Conservation (phyloP, 2,113 vertebrate species). For the Scomber scombrus region DNA sequence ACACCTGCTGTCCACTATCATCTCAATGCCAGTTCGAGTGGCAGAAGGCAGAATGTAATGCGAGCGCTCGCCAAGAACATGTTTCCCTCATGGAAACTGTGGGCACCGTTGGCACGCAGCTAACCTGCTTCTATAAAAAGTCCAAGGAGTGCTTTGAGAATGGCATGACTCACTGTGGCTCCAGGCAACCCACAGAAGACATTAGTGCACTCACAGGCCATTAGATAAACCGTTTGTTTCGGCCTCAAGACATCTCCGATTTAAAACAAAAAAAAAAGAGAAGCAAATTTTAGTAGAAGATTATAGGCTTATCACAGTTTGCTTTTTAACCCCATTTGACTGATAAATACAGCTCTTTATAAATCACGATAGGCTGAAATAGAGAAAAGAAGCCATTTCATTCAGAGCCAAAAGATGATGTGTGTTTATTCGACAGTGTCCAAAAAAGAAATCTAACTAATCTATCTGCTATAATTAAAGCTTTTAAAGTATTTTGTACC, state of each 20-base stretch:
- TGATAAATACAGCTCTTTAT: background rate
- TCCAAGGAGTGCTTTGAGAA: conserved; percentile 57
- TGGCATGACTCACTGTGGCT: conserved; percentile 58
- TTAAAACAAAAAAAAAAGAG: background rate
- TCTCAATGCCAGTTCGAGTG: conserved; percentile 25
- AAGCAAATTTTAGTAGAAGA: conserved; percentile 5
- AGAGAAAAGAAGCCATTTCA: background rate
- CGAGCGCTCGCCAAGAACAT: conserved; percentile 32
- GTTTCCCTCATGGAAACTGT: conserved; percentile 48
- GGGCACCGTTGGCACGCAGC: conserved; percentile 60
- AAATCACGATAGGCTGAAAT: background rate
- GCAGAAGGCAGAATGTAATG: conserved; percentile 45
- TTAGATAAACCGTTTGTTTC: conserved; percentile 61
- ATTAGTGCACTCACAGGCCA: conserved; percentile 43
- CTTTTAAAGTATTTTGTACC: too few relatives aligned
- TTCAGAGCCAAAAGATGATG: background rate
- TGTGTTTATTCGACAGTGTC: too few relatives aligned
- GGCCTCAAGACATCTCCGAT: conserved; percentile 37
- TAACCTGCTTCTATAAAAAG: conserved; percentile 69
- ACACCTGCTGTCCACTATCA: conserved; percentile 14
- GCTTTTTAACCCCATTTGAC: background rate
- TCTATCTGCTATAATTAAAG: too few relatives aligned
- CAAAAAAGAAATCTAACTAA: too few relatives aligned
- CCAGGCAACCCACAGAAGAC: conserved; percentile 54
- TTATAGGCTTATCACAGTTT: conserved; percentile 34